Conservation (phyloP, 2,797 vertebrate genomes). For the Emydoidea blandingii region DNA sequence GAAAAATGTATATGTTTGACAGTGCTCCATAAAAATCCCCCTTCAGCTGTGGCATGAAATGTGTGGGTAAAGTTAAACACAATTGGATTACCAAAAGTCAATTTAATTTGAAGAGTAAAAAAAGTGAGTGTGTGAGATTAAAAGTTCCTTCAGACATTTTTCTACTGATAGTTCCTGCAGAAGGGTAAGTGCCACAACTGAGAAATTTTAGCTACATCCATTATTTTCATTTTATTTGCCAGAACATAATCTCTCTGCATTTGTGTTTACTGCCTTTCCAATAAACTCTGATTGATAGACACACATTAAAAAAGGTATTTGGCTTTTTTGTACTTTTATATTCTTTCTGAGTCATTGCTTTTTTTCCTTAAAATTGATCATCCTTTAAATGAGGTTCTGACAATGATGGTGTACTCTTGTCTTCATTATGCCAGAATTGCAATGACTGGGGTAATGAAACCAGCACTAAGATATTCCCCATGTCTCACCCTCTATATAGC, state of each 20-base stretch:
- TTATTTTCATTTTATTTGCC: neutral
- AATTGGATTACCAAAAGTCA: neutral
- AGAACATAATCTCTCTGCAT: neutral
- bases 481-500: neutral
- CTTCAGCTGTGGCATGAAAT: neutral
- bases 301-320: neutral
- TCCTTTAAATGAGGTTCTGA: neutral
- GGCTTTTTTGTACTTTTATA: neutral
- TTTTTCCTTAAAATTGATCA: neutral
- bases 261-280: neutral
- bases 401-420: neutral
- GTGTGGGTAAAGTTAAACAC: neutral
- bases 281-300: neutral
- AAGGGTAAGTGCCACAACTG: accelerated
- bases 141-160: neutral
- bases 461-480: neutral
- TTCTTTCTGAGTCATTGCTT: neutral
- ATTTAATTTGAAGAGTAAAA: too few species aligned
- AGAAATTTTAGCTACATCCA: neutral
- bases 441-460: neutral
- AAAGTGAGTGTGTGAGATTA: neutral
- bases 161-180: neutral
- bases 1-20: neutral
- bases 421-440: slow-evolving; percentile 8
- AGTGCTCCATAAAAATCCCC: accelerated